Percentiles rank a stretch among this genome's conserved stretches.
These are phyloP conservation scores for Aphaenogaster floridana DNA, from an alignment of 1,140 invertebrate species.

Conservation along the genomic window DNA sequence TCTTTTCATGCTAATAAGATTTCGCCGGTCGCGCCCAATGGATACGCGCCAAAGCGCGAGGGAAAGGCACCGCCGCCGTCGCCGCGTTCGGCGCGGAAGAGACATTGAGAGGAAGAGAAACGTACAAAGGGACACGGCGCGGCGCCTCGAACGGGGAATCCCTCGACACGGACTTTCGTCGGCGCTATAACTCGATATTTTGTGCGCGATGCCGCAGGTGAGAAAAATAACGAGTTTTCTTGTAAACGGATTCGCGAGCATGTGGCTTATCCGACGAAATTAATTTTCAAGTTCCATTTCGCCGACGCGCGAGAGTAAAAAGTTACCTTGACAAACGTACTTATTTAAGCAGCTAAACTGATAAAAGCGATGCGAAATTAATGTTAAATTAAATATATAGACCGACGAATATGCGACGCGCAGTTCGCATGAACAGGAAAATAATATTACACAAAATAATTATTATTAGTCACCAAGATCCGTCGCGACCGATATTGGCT, in stretches of 20 bases:
- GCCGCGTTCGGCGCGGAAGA: conserved; percentile 27
- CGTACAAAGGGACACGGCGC: conserved; percentile 40
- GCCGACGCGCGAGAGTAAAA: background rate
- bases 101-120: conserved; percentile 29
- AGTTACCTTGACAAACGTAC: background rate
- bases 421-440: too few species aligned
- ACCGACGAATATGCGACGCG: too few species aligned
- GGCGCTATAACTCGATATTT: conserved; percentile 67
- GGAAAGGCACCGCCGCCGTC: conserved; percentile 23
- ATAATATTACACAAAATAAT: too few species aligned
- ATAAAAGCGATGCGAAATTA: background rate
- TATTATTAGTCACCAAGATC: too few species aligned
- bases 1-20: conserved; percentile 75
- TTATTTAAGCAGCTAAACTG: background rate
- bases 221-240: conserved; percentile 47
- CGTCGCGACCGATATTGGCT: too few species aligned
- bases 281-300: background rate
- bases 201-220: conserved; percentile 19
- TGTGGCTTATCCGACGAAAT: background rate
- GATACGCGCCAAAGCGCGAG: conserved; percentile 55
- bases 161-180: conserved; percentile 41
- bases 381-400: background rate
- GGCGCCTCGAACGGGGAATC: conserved; percentile 13
- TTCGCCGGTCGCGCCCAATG: conserved; percentile 56
- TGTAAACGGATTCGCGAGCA: background rate